Evolutionary conservation across 2,888 invertebrate species (phyloP), one percentile per base, ranked within the genome.

Genomic region (Tortrix viridana): DNA sequence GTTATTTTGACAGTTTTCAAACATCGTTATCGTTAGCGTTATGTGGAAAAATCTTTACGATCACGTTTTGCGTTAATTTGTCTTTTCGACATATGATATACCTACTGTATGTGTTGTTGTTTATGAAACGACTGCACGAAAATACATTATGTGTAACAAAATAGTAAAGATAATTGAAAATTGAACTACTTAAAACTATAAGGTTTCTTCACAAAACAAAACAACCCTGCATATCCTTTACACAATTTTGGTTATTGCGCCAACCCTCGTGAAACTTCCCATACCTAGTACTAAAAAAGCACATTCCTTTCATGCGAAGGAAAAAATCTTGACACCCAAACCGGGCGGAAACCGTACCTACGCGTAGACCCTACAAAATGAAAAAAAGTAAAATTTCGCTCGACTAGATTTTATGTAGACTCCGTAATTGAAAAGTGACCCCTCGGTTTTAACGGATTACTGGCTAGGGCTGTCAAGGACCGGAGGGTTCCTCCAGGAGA

Each of bases 361-460:
- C 53, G 20, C 38, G 43, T 54, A 60, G 46, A 56, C 37, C n/a
- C 44, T 49, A 5, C 38, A 32, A 37, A 43, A 56, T 75, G 73
- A 71, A 69, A 75, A 72, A 71, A 77, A 69, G 74, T 69, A 74
- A 74, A 72, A 67, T 73, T 74, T 69, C 74, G 78, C 80, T 78
- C 74, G 77, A 81, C 74, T 78, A 80, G 77, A 80, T 82, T 83
- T 58, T 58, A 63, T 63, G 63, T 58, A 46, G 57, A 67, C 57
- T 60, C 55, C 43, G 56, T 68, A 67, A 67, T 68, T 67, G 65
- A 62, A 71, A 77, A 82, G 74, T 83, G 85, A 84, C 88, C 88
- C 88, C 82, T 79, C 75, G 78, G 80, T 80, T 82, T 83, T 81
- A 82, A 79, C 82, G 86, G 85, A 88, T 88, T 88, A 85, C 87